Base-by-base conservation (phyloP, 2,113 vertebrate species). In the Tursiops truncatus region DNA sequence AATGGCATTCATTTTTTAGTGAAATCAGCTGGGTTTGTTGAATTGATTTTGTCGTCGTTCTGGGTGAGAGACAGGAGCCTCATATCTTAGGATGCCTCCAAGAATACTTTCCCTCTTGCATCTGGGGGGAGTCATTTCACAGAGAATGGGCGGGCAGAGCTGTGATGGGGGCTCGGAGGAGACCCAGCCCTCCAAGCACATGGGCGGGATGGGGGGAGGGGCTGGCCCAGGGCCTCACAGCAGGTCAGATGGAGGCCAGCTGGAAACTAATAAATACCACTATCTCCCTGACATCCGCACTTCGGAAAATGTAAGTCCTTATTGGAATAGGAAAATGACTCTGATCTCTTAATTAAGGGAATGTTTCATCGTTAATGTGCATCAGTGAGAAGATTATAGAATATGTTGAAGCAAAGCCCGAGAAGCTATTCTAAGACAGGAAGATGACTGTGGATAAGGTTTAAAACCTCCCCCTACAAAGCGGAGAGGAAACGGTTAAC, bases 191-290 rank as follows among this genome's bases (percentile, higher is more conserved):
- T 15, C 86, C 25, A 70, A 6, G 26, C 5, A 0, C 11, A 4
- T 3, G 28, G 25, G 31, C 26, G 1, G 2, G 14, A 14, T 1
- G 0, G 20, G 33, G 81, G 12, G 8, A 82, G 44, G 38, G 25
- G 31, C 47, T 53, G 50, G 3, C 18, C 53, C 13, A 5, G 38
- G 17, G 14, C 38, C 53, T 4, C 60, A 15, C 73, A 36, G 6
- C 13, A 2, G 23, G 53, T 14, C 63, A 15, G 58, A 41, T 0
- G 1, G 23, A 65, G 58, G 53, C 0, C 8, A n/a, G 36, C 0
- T 1, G 33, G 74, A 36, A 26, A 21, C 33, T 58, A 7, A 1
- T 1, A 6, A 58, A 11, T 4, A 6, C 20, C 11, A 4, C 3
- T 7, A 2, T 44, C 9, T 15, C 38, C n/a, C 18, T 6, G 8